A percentile compares a stretch with the other conserved stretches of the same genome.
phyloP scores from a whole-genome alignment of 2,797 vertebrate genomes.

The Rhynchonycteris naso region DNA sequence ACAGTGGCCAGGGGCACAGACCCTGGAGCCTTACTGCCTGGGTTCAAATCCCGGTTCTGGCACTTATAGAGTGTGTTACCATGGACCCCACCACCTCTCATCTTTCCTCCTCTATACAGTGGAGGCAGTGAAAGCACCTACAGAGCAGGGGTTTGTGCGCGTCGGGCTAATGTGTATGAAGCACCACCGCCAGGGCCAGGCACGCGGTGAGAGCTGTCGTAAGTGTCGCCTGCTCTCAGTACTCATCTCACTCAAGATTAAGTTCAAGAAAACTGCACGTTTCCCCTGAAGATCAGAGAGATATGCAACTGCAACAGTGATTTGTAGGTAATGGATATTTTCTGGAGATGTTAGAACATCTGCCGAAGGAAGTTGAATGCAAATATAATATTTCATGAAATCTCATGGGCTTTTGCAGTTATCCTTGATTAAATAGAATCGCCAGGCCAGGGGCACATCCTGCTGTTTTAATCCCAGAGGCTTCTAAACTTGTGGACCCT shows the following conservation, averaged over 20 bases:
- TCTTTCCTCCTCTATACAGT: not conserved
- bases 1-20: too few relatives aligned
- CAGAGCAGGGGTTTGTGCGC: accelerated
- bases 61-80: too few relatives aligned
- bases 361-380: not conserved
- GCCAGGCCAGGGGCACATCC: not conserved
- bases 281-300: not conserved
- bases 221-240: too few relatives aligned
- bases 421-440: not conserved
- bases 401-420: not conserved
- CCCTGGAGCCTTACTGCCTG: not conserved
- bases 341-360: not conserved
- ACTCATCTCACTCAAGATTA: not conserved
- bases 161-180: accelerated
- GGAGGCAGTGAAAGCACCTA: not conserved
- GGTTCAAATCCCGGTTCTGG: not conserved
- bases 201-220: not conserved
- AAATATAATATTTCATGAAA: too few relatives aligned
- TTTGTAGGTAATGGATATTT: not conserved
- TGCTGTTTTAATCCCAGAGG: not conserved
- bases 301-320: not conserved
- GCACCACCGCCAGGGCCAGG: not conserved
- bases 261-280: not conserved
- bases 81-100: not conserved
- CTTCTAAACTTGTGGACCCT: not conserved